These are phyloP conservation scores for Choristoneura fumiferana DNA, from an alignment of 1,140 invertebrate genomes.

Conservation along the genomic window DNA sequence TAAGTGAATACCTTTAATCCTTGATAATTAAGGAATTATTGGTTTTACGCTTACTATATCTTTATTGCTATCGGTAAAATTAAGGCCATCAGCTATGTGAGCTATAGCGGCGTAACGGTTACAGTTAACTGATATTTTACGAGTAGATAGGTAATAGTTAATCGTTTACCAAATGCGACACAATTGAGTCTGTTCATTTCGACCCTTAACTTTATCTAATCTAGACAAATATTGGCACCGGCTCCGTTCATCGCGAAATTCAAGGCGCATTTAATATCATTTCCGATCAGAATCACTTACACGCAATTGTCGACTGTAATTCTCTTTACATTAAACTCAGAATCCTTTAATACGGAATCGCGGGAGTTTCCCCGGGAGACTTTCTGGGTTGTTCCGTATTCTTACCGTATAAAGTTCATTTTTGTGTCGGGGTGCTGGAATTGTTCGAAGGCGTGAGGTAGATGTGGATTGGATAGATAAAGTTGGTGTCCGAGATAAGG, in stretches of 20 bases:
- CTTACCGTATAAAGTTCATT: slow-evolving; percentile 30
- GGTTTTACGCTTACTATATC: no score
- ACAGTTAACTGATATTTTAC: no score
- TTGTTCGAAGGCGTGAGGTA: slow-evolving; percentile 32
- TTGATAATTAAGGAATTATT: no score
- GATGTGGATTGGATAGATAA: slow-evolving; percentile 40
- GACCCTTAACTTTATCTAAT: slow-evolving; percentile 40
- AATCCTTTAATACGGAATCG: slow-evolving; percentile 19
- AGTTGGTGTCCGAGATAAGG: slow-evolving; percentile 55
- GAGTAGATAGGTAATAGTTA: background rate
- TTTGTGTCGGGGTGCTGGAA: slow-evolving; percentile 30
- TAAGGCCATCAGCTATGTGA: no score
- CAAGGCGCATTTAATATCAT: background rate
- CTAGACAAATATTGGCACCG: slow-evolving; percentile 44
- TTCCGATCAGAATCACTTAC: background rate
- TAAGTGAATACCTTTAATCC: no score
- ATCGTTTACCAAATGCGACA: background rate
- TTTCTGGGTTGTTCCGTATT: slow-evolving; percentile 29
- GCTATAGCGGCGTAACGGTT: no score
- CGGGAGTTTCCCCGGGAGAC: slow-evolving; percentile 5
- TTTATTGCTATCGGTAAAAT: no score
- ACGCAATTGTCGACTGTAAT: slow-evolving; percentile 26
- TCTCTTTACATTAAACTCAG: slow-evolving; percentile 23
- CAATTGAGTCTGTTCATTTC: background rate
- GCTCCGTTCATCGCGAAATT: slow-evolving; percentile 39